phyloP scores from a whole-genome alignment of 2,797 vertebrate species.

The Presbytis comata region DNA sequence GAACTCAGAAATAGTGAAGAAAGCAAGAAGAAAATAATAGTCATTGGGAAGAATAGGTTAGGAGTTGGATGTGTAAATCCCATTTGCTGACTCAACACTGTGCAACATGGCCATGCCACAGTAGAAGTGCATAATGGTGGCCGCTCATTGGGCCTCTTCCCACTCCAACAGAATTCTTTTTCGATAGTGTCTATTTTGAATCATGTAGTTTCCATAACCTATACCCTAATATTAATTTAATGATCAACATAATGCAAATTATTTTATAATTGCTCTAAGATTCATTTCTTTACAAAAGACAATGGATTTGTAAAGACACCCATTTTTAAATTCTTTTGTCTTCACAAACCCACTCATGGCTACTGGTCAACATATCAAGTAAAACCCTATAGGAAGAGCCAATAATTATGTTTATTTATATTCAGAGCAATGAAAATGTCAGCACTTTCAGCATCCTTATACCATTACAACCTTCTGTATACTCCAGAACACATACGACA shows the following conservation, averaged over 20 bases:
- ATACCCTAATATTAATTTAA: background rate
- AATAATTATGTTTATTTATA: background rate
- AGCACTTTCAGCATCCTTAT: conserved; percentile 49
- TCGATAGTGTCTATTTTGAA: background rate
- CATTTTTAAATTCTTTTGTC: background rate
- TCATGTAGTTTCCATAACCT: rapidly evolving
- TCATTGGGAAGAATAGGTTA: background rate
- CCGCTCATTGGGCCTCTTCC: rapidly evolving
- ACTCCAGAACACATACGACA: conserved; percentile 19
- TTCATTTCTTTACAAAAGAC: background rate
- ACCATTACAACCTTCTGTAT: conserved; percentile 39
- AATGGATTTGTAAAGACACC: background rate
- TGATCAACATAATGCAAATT: background rate
- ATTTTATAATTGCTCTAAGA: background rate
- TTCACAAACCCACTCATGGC: background rate
- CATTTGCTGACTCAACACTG: rapidly evolving
- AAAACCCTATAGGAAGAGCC: background rate
- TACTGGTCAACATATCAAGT: background rate
- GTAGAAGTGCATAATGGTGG: rapidly evolving
- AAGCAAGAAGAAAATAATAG: background rate
- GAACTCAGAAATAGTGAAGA: background rate
- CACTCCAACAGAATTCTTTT: too few relatives aligned
- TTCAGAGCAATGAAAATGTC: conserved; percentile 16
- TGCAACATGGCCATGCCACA: rapidly evolving
- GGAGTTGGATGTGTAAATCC: too few relatives aligned